Evolutionary conservation across 2,888 invertebrate genomes (phyloP), one percentile per base, ranked within the genome.

Genomic region (Diarsia dahlii): DNA sequence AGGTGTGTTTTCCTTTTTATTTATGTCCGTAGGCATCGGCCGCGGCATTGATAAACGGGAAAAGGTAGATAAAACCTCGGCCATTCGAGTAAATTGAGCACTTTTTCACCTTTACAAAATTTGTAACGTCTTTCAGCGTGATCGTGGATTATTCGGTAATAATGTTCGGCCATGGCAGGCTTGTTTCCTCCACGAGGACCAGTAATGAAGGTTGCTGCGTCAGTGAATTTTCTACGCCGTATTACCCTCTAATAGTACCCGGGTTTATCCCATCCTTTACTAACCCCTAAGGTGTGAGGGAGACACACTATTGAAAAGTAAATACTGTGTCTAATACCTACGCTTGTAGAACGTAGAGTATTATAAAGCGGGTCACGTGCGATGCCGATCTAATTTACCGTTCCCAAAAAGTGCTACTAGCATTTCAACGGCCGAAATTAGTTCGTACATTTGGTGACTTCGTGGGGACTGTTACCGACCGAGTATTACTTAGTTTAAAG

Each of bases 341-440:
- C 85, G 84, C 85, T 84, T 87, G 88, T 88, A 85, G 89, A 89
- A 82, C 83, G 88, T 84, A 86, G 88, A 89, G 89, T 89, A 93
- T 94, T 91, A 91, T 89, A 88, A 94, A 91, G 81, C 95, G 82
- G 90, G 92, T 94, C 95, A 95, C 95, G 95, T 89, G 89, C 92
- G 85, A 81, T 85, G 86, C 88, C 92, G 92, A 95, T 95, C 94
- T 94, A 94, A 95, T 94, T 94, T 93, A 93, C 92, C 91, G 92
- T 91, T 90, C 91, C 93, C 94, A 90, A 94, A 94, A 95, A 93
- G 92, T 91, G 90, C 92, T 92, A 89, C 90, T 89, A 90, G 91
- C 91, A 91, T 92, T 92, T 91, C 91, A 92, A 93, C 89, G 87
- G 89, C 87, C 88, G 82, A 90, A 93, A 93, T 92, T 94, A 94